Percentiles rank a stretch among this genome's conserved stretches.
Evolutionary conservation across 2,888 invertebrate species (phyloP).

Genomic region (Agonopterix heracliana): DNA sequence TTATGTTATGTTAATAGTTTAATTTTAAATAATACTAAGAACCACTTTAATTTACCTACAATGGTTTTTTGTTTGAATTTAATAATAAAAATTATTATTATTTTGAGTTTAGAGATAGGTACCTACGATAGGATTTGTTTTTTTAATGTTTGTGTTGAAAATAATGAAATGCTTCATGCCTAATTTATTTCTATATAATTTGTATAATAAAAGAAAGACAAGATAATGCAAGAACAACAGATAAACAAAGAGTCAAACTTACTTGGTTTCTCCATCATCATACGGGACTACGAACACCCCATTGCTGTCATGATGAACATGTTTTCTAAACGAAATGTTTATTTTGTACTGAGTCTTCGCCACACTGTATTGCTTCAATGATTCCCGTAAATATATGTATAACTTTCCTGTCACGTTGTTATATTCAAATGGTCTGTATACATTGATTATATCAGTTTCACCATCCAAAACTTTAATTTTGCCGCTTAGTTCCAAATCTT

Average conservation of each 20-base stretch:
- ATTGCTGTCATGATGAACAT: conserved; percentile 29
- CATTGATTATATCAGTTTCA: conserved; percentile 42
- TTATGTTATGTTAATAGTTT: too few species aligned
- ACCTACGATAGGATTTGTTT: too few species aligned
- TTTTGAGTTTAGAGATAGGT: too few species aligned
- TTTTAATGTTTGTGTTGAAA: too few species aligned
- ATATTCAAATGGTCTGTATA: conserved; percentile 45
- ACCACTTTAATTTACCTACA: too few species aligned
- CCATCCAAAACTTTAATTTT: conserved; percentile 45
- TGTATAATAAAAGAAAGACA: too few species aligned
- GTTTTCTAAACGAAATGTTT: conserved; percentile 44
- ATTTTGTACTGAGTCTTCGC: conserved; percentile 40
- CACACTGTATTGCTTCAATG: conserved; percentile 39
- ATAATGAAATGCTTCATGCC: too few species aligned
- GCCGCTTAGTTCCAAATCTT: conserved; percentile 42
- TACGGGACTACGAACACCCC: conserved; percentile 56
- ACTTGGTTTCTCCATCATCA: conserved; percentile 40
- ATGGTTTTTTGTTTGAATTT: too few species aligned
- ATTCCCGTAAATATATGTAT: conserved; percentile 47
- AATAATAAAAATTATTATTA: too few species aligned
- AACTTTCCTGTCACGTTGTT: conserved; percentile 42
- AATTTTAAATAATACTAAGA: too few species aligned
- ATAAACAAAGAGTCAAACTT: conserved; percentile 27
- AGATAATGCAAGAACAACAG: neutral
- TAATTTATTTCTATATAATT: too few species aligned